phyloP scores from a whole-genome alignment of 2,797 vertebrate species.

The Dendrocincla fuliginosa region DNA sequence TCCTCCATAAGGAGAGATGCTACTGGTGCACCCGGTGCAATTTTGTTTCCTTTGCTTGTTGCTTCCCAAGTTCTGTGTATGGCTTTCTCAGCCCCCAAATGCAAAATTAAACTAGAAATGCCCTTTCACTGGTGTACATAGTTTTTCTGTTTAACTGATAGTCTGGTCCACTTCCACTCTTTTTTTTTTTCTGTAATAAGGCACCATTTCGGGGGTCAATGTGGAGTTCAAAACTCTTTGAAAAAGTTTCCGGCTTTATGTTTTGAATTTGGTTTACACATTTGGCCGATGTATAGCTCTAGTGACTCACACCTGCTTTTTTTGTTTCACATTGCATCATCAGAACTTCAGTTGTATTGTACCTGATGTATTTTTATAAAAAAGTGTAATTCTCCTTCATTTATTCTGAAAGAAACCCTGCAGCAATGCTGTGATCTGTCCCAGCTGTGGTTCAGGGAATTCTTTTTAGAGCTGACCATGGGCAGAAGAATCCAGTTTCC shows the following conservation, averaged over 20 bases:
- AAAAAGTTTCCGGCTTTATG: neutral
- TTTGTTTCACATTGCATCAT: slow-evolving; percentile 34
- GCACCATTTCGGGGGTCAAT: neutral
- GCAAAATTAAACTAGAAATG: neutral
- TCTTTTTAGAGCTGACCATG: slow-evolving; percentile 97
- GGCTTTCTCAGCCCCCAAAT: neutral
- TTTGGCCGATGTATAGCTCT: neutral
- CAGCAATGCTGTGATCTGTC: slow-evolving; percentile 98
- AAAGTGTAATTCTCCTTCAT: slow-evolving; percentile 13
- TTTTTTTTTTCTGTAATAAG: neutral
- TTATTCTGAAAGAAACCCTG: slow-evolving; percentile 86
- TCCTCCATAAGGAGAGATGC: neutral
- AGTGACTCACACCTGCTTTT: slow-evolving; percentile 12
- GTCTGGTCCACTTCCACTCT: neutral
- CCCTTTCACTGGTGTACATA: neutral
- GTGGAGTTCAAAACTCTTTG: neutral
- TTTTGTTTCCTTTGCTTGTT: neutral
- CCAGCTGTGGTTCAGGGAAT: slow-evolving; percentile 97
- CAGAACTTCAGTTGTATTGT: slow-evolving; percentile 10
- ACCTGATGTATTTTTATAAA: neutral
- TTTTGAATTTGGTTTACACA: neutral
- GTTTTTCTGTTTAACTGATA: neutral
- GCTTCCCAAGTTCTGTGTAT: neutral
- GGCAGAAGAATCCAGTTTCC: slow-evolving; percentile 97
- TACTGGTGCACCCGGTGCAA: neutral